phyloP scores from a whole-genome alignment of 2,113 vertebrate species.

The Microcebus tavaratra region DNA sequence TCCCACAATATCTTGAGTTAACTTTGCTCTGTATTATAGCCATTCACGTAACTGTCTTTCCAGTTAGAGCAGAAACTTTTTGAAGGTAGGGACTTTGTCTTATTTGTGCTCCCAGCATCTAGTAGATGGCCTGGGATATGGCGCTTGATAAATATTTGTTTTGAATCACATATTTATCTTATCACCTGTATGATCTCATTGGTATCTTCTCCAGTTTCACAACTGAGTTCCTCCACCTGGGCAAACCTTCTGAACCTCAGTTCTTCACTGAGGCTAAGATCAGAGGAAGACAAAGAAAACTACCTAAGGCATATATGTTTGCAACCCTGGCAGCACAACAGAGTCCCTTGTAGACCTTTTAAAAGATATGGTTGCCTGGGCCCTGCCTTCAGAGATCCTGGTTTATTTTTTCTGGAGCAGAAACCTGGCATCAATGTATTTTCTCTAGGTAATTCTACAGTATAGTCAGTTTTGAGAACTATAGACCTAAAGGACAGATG shows the following conservation, averaged over 20 bases:
- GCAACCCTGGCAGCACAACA: not conserved
- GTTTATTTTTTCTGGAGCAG: not conserved
- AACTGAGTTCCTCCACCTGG: not conserved
- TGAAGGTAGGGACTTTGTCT: not conserved
- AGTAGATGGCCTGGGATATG: not conserved
- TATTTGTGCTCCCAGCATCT: not conserved
- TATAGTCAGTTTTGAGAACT: not conserved
- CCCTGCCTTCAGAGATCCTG: not conserved
- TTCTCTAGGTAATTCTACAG: conserved; percentile 25
- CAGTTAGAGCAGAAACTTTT: not conserved
- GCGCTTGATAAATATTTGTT: not conserved
- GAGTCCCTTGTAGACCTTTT: not conserved
- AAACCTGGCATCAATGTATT: not conserved
- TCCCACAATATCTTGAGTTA: not conserved
- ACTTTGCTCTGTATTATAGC: not conserved
- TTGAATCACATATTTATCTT: not conserved
- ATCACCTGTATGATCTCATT: not conserved
- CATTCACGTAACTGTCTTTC: not conserved
- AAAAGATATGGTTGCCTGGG: not conserved
- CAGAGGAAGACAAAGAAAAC: not conserved
- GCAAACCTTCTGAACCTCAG: not conserved
- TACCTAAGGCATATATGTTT: not conserved
- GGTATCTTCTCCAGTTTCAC: conserved; percentile 11
- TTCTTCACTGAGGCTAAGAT: not conserved
- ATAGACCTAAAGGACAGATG: not conserved